Percentiles rank a stretch among this genome's conserved stretches.
Evolutionary conservation across 2,888 invertebrate genomes (phyloP).

Genomic region (Siphlonurus alternatus): DNA sequence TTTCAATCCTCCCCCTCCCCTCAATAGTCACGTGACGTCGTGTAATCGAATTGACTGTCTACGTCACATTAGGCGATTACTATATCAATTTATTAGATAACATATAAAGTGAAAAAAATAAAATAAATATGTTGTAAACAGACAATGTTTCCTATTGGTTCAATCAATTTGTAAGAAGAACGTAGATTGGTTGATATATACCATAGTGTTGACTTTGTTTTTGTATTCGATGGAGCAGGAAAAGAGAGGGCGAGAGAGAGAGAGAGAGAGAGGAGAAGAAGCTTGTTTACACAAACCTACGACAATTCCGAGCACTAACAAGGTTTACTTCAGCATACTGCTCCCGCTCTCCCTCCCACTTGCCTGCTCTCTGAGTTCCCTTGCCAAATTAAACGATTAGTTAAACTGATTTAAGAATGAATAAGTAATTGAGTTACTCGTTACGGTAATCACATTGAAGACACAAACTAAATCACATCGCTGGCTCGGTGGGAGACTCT

Average conservation of each 20-base stretch:
- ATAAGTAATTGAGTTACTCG: slow-evolving; percentile 32
- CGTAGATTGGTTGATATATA: background rate
- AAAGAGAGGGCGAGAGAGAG: background rate
- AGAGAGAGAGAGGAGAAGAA: background rate
- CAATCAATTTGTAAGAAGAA: background rate
- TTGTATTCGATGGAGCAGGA: background rate
- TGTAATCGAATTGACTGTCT: background rate
- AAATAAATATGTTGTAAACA: background rate
- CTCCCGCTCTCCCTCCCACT: background rate
- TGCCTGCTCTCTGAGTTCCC: slow-evolving; percentile 12
- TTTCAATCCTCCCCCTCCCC: background rate
- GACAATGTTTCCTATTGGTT: background rate
- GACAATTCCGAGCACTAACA: background rate
- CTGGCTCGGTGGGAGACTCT: background rate
- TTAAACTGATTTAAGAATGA: slow-evolving; percentile 32
- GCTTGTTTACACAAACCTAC: slow-evolving; percentile 2
- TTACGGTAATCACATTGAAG: slow-evolving; percentile 30
- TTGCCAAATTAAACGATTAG: slow-evolving; percentile 30
- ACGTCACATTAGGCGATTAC: background rate
- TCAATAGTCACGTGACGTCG: background rate
- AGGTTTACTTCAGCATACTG: background rate
- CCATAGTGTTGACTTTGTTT: background rate
- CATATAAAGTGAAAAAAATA: background rate
- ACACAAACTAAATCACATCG: background rate
- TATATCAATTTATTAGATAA: background rate